A percentile compares a stretch with the other conserved stretches of the same genome.
These are phyloP conservation scores for Chionoecetes opilio DNA, from an alignment of 1,140 invertebrate genomes.

Conservation along the genomic window DNA sequence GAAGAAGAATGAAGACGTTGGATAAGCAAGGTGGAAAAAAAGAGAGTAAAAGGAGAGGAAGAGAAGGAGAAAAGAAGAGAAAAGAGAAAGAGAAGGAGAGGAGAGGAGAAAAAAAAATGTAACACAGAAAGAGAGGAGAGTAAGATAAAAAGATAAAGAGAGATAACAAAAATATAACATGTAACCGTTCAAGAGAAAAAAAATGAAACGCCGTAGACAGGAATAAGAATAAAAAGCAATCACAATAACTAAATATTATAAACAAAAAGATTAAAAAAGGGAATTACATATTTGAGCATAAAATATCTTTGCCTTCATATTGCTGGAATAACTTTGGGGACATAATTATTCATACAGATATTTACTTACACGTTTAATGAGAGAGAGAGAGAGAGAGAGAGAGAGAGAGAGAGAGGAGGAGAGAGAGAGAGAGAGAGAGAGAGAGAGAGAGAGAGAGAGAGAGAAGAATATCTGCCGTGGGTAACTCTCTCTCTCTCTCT, in stretches of 20 bases:
- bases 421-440: constrained; percentile 55
- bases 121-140: background rate
- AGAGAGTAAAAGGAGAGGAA: background rate
- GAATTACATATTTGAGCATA: too few relatives aligned
- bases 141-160: background rate
- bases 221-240: background rate
- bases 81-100: background rate
- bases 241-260: too few relatives aligned
- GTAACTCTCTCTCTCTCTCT: constrained; percentile 38
- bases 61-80: background rate
- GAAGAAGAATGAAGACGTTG: background rate
- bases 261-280: too few relatives aligned
- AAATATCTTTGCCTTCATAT: too few relatives aligned
- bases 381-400: constrained; percentile 38
- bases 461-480: background rate
- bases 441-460: constrained; percentile 52
- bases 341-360: too few relatives aligned
- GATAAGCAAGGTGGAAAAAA: background rate
- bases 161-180: background rate
- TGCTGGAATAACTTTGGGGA: too few relatives aligned
- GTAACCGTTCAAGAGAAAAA: too few relatives aligned
- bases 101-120: background rate
- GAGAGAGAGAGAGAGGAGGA: constrained; percentile 45
- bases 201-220: background rate
- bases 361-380: too few relatives aligned